Evolutionary conservation across 2,113 vertebrate genomes (phyloP).

Genomic region (Macquaria ambigua): DNA sequence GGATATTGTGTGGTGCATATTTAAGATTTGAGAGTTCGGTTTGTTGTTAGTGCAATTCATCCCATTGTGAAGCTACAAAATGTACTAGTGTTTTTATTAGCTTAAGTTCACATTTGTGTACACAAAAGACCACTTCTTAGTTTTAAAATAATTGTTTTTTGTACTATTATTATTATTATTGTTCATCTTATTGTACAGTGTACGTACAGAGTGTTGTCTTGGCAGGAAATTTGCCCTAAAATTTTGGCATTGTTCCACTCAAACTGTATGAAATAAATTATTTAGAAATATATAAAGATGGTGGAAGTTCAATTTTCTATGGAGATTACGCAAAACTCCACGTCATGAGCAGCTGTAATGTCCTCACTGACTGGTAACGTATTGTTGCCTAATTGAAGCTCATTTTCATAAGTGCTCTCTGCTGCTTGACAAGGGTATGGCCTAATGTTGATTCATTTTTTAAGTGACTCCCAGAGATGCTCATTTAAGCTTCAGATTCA

Average conservation of each 20-base stretch:
- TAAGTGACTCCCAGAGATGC: slow-evolving; percentile 5
- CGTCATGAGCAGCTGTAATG: background rate
- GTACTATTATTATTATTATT: slow-evolving; percentile 11
- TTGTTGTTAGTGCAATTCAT: slow-evolving; percentile 18
- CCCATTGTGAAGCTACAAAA: slow-evolving; percentile 40
- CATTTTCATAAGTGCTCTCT: slow-evolving; percentile 23
- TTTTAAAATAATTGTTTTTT: slow-evolving; percentile 47
- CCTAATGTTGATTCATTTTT: background rate
- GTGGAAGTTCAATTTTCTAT: background rate
- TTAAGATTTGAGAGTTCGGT: slow-evolving; percentile 35
- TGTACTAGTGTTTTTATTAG: slow-evolving; percentile 50
- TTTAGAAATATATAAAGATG: slow-evolving; percentile 31
- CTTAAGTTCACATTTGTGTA: slow-evolving; percentile 28
- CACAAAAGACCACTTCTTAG: slow-evolving; percentile 39
- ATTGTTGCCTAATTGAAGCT: background rate
- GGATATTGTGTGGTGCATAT: slow-evolving; percentile 65
- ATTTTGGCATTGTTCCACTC: slow-evolving; percentile 45
- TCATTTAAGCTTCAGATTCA: slow-evolving; percentile 6
- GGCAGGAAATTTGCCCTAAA: slow-evolving; percentile 26
- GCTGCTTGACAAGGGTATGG: background rate
- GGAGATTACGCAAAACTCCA: background rate
- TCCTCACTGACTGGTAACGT: background rate
- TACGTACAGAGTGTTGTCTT: slow-evolving; percentile 48
- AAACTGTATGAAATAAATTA: slow-evolving; percentile 71
- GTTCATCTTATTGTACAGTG: slow-evolving; percentile 42